Evolutionary conservation across 2,888 invertebrate species (phyloP).

Genomic region (Ophion slaviceki): DNA sequence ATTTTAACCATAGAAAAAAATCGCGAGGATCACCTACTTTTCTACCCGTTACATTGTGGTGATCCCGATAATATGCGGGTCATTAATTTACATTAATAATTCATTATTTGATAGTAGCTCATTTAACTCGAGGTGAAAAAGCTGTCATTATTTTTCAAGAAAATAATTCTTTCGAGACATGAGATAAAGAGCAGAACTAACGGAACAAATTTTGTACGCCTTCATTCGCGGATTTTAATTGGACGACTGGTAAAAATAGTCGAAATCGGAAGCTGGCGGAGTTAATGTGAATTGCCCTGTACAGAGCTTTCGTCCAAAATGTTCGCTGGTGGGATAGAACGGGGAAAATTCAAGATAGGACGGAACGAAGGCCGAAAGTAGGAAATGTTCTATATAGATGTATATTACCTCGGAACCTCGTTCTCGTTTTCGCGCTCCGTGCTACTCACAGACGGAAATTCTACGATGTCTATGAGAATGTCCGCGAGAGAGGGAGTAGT

Average conservation of each 20-base stretch:
- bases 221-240: background rate
- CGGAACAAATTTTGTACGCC: background rate
- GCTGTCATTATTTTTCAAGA: too few species aligned
- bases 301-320: constrained; percentile 25
- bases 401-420: constrained; percentile 23
- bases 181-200: too few species aligned
- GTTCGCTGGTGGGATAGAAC: constrained; percentile 16
- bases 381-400: constrained; percentile 13
- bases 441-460: constrained; percentile 23
- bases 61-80: too few species aligned
- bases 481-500: constrained; percentile 16
- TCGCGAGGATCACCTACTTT: too few species aligned
- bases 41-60: too few species aligned
- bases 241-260: constrained; percentile 1
- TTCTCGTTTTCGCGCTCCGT: constrained; percentile 30
- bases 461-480: constrained; percentile 25
- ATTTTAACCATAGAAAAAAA: too few species aligned
- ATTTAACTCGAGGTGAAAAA: too few species aligned
- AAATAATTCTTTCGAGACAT: background rate
- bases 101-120: background rate
- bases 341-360: constrained; percentile 38
- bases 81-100: background rate
- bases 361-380: constrained; percentile 24
- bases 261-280: background rate
- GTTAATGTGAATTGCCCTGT: constrained; percentile 7